These are phyloP conservation scores for Pseudochirops corinnae DNA, from an alignment of 2,797 vertebrate species.

Conservation along the genomic window DNA sequence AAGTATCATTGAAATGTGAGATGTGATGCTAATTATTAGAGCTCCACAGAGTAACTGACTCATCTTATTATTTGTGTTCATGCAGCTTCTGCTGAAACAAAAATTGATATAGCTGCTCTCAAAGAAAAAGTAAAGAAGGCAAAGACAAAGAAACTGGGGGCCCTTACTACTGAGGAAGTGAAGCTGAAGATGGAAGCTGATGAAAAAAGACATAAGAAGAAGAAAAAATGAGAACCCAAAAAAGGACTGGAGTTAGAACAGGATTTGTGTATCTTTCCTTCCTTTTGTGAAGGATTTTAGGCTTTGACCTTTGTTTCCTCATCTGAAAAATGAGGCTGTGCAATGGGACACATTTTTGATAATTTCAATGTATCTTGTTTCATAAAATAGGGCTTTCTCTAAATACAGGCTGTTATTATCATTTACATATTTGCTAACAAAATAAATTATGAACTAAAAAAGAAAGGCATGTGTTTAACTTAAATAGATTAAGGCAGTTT, in stretches of 20 bases:
- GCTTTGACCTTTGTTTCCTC: constrained; percentile 40
- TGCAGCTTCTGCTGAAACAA: constrained; percentile 89
- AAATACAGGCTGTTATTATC: constrained; percentile 36
- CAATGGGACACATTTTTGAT: background rate
- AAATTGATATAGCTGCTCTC: constrained; percentile 93
- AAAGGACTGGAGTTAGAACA: background rate
- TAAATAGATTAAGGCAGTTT: constrained; percentile 14
- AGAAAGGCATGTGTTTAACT: background rate
- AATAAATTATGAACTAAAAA: constrained; percentile 26
- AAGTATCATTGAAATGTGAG: background rate
- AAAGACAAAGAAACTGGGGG: constrained; percentile 95
- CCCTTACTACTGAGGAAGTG: constrained; percentile 88
- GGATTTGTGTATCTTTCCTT: constrained; percentile 22
- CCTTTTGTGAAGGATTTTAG: constrained; percentile 78
- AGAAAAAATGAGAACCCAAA: constrained; percentile 77
- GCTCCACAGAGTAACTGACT: background rate
- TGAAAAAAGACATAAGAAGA: constrained; percentile 89
- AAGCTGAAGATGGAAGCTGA: constrained; percentile 83
- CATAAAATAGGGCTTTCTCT: constrained; percentile 17
- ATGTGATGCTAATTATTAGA: background rate
- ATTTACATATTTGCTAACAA: constrained; percentile 23
- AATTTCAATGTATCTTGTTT: constrained; percentile 41
- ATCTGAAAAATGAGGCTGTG: constrained; percentile 20
- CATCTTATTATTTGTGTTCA: constrained; percentile 61
- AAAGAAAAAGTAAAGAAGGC: constrained; percentile 97